Base-by-base conservation (phyloP, 23 tunicate species). In the Corella eumyota region DNA sequence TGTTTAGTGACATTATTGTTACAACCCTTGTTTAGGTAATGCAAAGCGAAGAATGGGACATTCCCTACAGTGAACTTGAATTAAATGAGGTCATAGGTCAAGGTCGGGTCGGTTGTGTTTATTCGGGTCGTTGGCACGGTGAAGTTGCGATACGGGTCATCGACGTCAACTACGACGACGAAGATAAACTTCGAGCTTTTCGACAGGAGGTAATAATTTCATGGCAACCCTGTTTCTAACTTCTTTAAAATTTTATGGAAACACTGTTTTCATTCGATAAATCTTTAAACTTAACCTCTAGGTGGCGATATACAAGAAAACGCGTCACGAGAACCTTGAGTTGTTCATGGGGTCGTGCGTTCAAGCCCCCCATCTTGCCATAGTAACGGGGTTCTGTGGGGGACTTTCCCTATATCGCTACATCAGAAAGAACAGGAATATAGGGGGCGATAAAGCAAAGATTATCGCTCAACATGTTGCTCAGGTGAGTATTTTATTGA, bases 151-250 rank as follows among this genome's bases (percentile, higher is more conserved):
- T 88, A 40, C 71, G 96, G 24, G 96, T 77, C 28, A 88, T 88
- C 24, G 72, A 79, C 34, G 56, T 73, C 21, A 40, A 36, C 30
- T 75, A 77, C 55, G 73, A 73, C 32, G 96, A 88, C 58, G 88
- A 78, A 34, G 69, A 61, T 20, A 79, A 85, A 55, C 50, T 85
- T 49, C 62, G 66, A 55, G 96, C 88, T 6, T 88, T 88, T 50
- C 79, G 79, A 79, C 80, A 88, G 48, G 88, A 88, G 62, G 96
- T 88, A n/a, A n/a, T n/a, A n/a, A n/a, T n/a, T n/a, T n/a, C n/a
- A n/a, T n/a, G n/a, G n/a, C n/a, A n/a, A n/a, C n/a, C n/a, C n/a
- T n/a, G n/a, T n/a, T n/a, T 20, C n/a, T 33, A 7, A 19, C 17
- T 13, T 44, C 17, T 44, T 44, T 44, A 44, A 13, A 44, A 44